Conservation (phyloP, 2,797 vertebrate species). For the Alca torda region DNA sequence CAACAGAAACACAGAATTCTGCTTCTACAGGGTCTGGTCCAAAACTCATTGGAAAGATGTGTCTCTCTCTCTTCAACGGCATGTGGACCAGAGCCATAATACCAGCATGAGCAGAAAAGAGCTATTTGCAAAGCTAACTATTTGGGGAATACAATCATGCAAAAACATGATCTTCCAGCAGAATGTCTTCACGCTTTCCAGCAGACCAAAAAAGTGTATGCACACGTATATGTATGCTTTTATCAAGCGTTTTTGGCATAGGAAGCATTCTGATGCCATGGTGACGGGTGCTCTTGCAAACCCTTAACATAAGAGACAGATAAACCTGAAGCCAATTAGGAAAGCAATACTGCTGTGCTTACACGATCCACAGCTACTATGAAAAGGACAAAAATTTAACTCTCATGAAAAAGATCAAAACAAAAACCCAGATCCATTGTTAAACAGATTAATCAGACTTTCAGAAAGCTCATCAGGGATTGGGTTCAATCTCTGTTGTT, state of each 20-base stretch:
- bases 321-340: background rate
- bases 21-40: background rate
- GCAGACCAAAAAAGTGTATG: background rate
- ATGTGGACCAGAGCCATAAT: background rate
- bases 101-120: background rate
- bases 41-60: background rate
- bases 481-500: constrained; percentile 35
- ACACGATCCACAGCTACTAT: background rate
- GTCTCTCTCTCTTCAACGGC: background rate
- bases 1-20: background rate
- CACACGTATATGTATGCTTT: background rate
- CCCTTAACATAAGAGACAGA: background rate
- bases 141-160: background rate
- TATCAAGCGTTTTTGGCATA: background rate
- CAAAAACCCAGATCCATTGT: constrained; percentile 8
- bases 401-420: constrained; percentile 19
- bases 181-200: background rate
- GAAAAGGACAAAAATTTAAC: constrained; percentile 17
- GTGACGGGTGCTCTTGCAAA: background rate
- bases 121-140: background rate
- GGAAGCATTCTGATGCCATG: background rate
- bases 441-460: constrained; percentile 27
- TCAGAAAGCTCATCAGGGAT: constrained; percentile 14
- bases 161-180: background rate
- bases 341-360: background rate